These are phyloP conservation scores for Nothobranchius furzeri DNA, from an alignment of 2,113 vertebrate genomes.

Conservation along the genomic window DNA sequence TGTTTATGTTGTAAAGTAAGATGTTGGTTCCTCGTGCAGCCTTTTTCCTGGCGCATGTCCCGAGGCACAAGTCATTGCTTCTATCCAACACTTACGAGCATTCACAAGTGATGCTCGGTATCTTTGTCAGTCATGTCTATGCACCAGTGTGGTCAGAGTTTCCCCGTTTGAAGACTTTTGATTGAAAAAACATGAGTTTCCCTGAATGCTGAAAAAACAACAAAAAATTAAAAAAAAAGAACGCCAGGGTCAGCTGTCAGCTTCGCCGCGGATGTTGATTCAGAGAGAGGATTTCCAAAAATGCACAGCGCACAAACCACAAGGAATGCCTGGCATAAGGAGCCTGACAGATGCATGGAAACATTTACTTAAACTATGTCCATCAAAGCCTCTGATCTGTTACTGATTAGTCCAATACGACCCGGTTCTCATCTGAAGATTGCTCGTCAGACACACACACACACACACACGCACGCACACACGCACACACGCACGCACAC, in stretches of 20 bases:
- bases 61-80: slow-evolving; percentile 61
- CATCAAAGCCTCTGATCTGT: slow-evolving; percentile 69
- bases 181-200: slow-evolving; percentile 59
- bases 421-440: slow-evolving; percentile 44
- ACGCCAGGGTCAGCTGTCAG: slow-evolving; percentile 47
- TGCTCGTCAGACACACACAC: slow-evolving; percentile 28
- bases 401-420: slow-evolving; percentile 65
- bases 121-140: slow-evolving; percentile 48
- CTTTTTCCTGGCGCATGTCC: slow-evolving; percentile 68
- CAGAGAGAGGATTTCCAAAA: slow-evolving; percentile 70
- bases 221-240: slow-evolving; percentile 21
- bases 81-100: slow-evolving; percentile 62
- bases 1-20: slow-evolving; percentile 51
- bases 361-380: slow-evolving; percentile 74
- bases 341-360: slow-evolving; percentile 70
- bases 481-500: too few relatives aligned
- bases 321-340: slow-evolving; percentile 51
- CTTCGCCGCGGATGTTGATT: slow-evolving; percentile 57
- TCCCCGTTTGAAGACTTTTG: slow-evolving; percentile 40
- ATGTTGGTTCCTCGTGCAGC: slow-evolving; percentile 56
- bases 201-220: slow-evolving; percentile 12
- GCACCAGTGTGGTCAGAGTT: slow-evolving; percentile 37
- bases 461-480: background rate
- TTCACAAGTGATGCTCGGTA: slow-evolving; percentile 56
- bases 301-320: slow-evolving; percentile 63